Base-by-base conservation (phyloP, 1,140 invertebrate species). In the Drosophila parvula region DNA sequence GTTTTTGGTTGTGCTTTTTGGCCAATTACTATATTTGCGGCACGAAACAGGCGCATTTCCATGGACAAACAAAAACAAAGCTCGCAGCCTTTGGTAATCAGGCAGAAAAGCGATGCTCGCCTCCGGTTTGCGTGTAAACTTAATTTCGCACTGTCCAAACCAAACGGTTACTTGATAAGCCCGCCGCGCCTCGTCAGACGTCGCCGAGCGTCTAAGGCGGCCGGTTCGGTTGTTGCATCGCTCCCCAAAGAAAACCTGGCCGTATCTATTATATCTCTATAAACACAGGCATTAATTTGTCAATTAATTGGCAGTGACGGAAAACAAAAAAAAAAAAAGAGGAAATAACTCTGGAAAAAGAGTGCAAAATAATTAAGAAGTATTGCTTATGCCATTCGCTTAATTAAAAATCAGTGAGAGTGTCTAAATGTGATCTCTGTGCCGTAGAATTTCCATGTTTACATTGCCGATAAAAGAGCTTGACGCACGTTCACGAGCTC, bases 1-100 rank as follows among this genome's bases (percentile, higher is more conserved):
- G 47, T 38, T 50, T 50, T 50, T 50, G 43, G 27, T 28, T 16
- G 27, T 27, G 18, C 2, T 1, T n/a, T 10, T 34, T 50, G 59
- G 34, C 68, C 67, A 73, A 73, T 73, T 73, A 69, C 62, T 22
- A 43, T 53, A 71, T 73, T 71, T 73, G 65, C 68, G 68, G 53
- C 68, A 59, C 68, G 68, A 71, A 71, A 58, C 67, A 62, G 22
- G 22, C 28, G 64, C 36, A 48, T 64, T 63, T 64, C 44, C 59
- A 55, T 55, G 34, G 47, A 16, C 44, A 38, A 59, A 43, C 48
- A 32, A 11, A 22, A 56, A 14, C 43, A 48, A 47, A 38, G 58
- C 30, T 36, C 56, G 47, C 36, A 44, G 43, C 32, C 64, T 10
- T 3, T 55, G 61, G 64, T 68, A 69, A 69, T 69, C 65, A 65